Evolutionary conservation across 2,797 vertebrate genomes (phyloP), one percentile per base, ranked within the genome.

Genomic region (Micrastur ruficollis): DNA sequence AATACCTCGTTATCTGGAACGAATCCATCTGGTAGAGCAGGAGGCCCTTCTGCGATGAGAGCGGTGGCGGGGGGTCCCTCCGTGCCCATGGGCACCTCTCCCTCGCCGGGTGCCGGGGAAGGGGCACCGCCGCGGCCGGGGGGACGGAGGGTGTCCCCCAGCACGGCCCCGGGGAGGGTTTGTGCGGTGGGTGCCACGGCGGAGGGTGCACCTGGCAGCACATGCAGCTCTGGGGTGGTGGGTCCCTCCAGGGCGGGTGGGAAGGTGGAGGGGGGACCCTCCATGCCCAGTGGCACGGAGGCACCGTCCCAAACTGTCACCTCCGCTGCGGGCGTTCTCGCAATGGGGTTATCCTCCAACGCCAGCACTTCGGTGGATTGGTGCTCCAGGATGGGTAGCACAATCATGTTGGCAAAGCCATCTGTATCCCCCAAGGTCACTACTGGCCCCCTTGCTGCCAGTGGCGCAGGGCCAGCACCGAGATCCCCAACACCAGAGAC

Each of bases 1-100:
- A 98, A 98, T 98, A 98, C 98, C 98, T 98, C 98, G 73, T 97
- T 96, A 97, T 97, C 94, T 96, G 98, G 97, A 97, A 95, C 97
- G 58, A 97, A 97, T 97, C 95, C 98, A 95, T 96, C 97, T 83
- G 88, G 65, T 84, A 80, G 56, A 96, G 96, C 94, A 70, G 96
- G 94, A 96, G 97, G 92, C 95, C 95, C 94, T 96, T 97, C 97
- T 76, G 90, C 93, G 21, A 80, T 0, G 17, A 89, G 76, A 66
- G 80, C 20, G 4, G 96, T 46, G 55, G 52, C 50, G 17, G 81
- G 80, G 65, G 93, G 52, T 53, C 92, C 94, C 89, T 95, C 94
- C 1, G 19, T 2, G 46, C 38, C 91, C 5, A 0, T 0, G 0
- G 68, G 10, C 58, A 59, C 65, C 50, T 49, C 58, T 38, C 15